phyloP scores from a whole-genome alignment of 1,140 invertebrate genomes.

The Leptopilina boulardi region DNA sequence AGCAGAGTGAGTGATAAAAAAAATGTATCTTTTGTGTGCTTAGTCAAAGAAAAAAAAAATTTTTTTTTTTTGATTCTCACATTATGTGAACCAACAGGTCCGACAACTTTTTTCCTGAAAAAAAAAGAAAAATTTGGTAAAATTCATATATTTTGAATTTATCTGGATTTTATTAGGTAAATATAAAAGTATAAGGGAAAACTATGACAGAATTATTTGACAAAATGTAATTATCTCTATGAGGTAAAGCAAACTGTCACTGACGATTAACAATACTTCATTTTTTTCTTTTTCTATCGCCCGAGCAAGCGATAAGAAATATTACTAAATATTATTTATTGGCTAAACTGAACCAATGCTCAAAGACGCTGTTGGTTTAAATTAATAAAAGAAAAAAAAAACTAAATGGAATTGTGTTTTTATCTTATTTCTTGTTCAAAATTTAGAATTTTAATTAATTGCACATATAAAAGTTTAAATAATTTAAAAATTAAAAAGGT shows the following conservation, averaged over 20 bases:
- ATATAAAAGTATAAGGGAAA: background rate
- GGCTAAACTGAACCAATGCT: slow-evolving; percentile 60
- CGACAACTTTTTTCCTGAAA: background rate
- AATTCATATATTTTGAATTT: background rate
- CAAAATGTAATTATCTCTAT: background rate
- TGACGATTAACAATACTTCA: background rate
- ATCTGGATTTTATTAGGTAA: background rate
- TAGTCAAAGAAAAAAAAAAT: background rate
- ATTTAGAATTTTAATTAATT: background rate
- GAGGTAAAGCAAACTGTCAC: background rate
- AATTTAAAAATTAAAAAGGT: no score
- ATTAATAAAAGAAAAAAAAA: slow-evolving; percentile 56
- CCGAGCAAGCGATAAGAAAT: background rate
- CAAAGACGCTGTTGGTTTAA: slow-evolving; percentile 59
- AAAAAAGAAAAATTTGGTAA: background rate
- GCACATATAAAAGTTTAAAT: no score
- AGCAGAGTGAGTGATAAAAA: slow-evolving; percentile 31
- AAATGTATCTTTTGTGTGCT: slow-evolving; percentile 31
- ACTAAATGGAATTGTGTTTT: slow-evolving; percentile 35
- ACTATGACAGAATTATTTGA: background rate
- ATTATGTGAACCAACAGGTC: slow-evolving; percentile 23
- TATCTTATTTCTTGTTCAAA: slow-evolving; percentile 55
- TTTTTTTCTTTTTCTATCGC: background rate
- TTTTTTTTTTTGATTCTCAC: slow-evolving; percentile 27
- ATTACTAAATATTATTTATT: slow-evolving; percentile 49